Percentiles rank a stretch among this genome's conserved stretches.
phyloP scores from a whole-genome alignment of 2,888 invertebrate genomes.

The Lasioglossum pauxillum region DNA sequence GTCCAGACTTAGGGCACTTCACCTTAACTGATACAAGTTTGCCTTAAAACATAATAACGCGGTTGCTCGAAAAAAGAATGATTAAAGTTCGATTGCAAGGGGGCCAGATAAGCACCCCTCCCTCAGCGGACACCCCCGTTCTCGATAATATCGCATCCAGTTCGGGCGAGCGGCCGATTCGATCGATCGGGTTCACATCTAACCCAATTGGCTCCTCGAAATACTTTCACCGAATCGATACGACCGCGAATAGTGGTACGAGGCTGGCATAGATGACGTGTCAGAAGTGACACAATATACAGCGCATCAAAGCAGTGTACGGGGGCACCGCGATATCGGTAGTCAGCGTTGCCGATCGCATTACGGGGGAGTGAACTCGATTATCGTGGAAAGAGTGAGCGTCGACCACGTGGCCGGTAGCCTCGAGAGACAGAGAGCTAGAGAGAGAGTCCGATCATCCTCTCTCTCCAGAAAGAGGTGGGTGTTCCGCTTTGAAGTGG shows the following conservation, averaged over 20 bases:
- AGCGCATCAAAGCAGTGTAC: constrained; percentile 15
- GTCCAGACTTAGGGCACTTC: too few relatives aligned
- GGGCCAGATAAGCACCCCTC: too few relatives aligned
- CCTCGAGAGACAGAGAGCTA: constrained; percentile 26
- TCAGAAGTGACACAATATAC: constrained; percentile 33
- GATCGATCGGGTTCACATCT: constrained; percentile 19
- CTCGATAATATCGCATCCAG: not conserved
- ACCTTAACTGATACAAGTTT: too few relatives aligned
- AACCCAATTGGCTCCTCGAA: constrained; percentile 15
- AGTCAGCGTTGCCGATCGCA: constrained; percentile 63
- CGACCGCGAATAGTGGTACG: not conserved
- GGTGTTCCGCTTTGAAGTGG: constrained; percentile 73
- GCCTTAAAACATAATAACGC: too few relatives aligned
- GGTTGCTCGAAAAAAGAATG: too few relatives aligned
- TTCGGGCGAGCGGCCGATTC: not conserved
- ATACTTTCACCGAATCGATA: constrained; percentile 40
- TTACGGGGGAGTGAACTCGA: constrained; percentile 63
- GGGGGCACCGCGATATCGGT: constrained; percentile 42
- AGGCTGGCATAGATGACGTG: not conserved
- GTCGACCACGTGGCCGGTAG: constrained; percentile 57
- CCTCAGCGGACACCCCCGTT: not conserved
- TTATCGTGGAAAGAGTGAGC: constrained; percentile 65
- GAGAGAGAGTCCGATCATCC: not conserved
- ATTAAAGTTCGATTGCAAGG: too few relatives aligned
- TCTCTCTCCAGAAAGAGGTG: not conserved